Percentiles rank a stretch among this genome's conserved stretches.
These are phyloP conservation scores for Telmatochromis brichardi DNA, from an alignment of 2,113 vertebrate genomes.

Conservation along the genomic window DNA sequence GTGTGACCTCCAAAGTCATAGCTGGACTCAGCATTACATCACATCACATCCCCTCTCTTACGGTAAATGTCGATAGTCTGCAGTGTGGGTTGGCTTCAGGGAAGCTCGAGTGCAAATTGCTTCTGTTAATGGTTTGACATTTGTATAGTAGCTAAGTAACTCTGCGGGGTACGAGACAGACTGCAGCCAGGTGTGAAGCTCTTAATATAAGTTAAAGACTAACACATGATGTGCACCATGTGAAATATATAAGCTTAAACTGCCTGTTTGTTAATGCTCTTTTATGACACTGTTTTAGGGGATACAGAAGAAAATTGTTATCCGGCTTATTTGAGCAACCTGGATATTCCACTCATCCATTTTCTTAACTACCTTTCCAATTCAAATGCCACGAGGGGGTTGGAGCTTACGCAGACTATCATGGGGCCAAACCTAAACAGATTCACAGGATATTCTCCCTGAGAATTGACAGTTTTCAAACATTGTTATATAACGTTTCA, in stretches of 20 bases:
- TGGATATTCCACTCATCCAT: background rate
- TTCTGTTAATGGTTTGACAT: constrained; percentile 8
- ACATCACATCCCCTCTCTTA: background rate
- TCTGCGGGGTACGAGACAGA: background rate
- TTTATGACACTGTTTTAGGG: background rate
- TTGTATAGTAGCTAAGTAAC: background rate
- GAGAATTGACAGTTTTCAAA: background rate
- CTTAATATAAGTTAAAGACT: background rate
- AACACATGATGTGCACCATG: background rate
- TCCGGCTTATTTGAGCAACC: background rate
- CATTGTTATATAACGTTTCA: background rate
- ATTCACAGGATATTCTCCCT: background rate
- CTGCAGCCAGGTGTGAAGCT: background rate
- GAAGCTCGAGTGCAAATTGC: background rate
- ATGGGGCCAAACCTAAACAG: rapidly evolving
- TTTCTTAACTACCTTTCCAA: background rate
- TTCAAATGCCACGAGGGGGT: background rate
- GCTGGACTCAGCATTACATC: background rate
- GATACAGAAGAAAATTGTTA: background rate
- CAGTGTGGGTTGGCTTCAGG: background rate
- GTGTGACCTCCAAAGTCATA: background rate
- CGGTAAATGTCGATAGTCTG: background rate
- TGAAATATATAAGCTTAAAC: background rate
- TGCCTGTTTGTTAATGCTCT: background rate
- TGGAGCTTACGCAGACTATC: background rate